Conservation (phyloP, 2,888 invertebrate species). For the Agrilus cyanescens region DNA sequence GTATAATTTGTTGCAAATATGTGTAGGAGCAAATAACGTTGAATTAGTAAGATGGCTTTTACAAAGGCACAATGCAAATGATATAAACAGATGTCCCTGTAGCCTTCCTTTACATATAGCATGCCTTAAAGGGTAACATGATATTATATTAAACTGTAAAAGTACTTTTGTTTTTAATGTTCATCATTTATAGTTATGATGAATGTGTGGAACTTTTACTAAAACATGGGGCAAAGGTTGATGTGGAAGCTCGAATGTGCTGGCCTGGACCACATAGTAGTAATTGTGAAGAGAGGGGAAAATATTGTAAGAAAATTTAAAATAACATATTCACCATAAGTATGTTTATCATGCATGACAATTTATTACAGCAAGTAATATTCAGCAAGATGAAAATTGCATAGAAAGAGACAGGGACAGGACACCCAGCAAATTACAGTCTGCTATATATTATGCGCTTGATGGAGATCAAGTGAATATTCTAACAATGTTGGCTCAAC, state of each 20-base stretch:
- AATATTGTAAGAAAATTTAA: slow-evolving; percentile 39
- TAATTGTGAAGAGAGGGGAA: slow-evolving; percentile 57
- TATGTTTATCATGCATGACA: background rate
- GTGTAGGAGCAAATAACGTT: slow-evolving; percentile 58
- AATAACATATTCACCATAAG: background rate
- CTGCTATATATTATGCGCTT: slow-evolving; percentile 58
- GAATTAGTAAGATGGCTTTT: slow-evolving; percentile 58
- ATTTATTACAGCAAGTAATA: slow-evolving; percentile 20
- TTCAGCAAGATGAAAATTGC: slow-evolving; percentile 41
- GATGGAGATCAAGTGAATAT: slow-evolving; percentile 63
- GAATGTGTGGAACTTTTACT: slow-evolving; percentile 56
- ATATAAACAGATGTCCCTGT: slow-evolving; percentile 59
- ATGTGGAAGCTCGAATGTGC: slow-evolving; percentile 62
- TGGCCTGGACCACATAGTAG: slow-evolving; percentile 61
- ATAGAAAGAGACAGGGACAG: slow-evolving; percentile 33
- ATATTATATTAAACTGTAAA: background rate
- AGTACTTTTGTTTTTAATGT: background rate
- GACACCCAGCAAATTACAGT: slow-evolving; percentile 46
- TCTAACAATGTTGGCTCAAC: slow-evolving; percentile 51
- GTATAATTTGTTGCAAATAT: slow-evolving; percentile 60
- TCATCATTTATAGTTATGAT: slow-evolving; percentile 39
- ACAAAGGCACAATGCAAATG: slow-evolving; percentile 47
- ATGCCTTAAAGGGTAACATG: slow-evolving; percentile 48
- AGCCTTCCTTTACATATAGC: slow-evolving; percentile 65
- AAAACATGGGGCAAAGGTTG: slow-evolving; percentile 57